phyloP scores from a whole-genome alignment of 1,140 invertebrate genomes.

The Trinorchestia longiramus region DNA sequence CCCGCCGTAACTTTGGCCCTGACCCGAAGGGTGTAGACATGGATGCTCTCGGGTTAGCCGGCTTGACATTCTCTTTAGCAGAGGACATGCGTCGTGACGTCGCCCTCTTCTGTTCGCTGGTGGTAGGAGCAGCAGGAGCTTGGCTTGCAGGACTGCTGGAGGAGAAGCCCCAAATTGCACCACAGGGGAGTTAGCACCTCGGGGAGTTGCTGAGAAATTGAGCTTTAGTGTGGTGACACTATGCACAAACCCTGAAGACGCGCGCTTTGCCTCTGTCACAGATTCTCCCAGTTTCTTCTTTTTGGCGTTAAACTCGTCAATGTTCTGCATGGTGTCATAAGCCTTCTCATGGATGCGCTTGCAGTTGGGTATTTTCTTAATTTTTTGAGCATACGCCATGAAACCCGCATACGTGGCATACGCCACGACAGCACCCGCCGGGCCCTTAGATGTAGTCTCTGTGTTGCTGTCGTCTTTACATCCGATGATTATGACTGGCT shows the following conservation, averaged over 20 bases:
- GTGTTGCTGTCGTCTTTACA: neutral
- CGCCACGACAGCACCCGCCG: too few relatives aligned
- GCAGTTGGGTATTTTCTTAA: conserved; percentile 29
- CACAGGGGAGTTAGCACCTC: neutral
- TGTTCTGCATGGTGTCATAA: conserved; percentile 19
- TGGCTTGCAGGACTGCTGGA: neutral
- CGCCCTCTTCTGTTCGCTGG: neutral
- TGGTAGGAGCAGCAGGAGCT: neutral
- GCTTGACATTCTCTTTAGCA: neutral
- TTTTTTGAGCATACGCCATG: conserved; percentile 29
- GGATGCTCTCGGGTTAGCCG: neutral
- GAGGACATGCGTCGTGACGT: neutral
- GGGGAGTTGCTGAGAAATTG: conserved; percentile 10
- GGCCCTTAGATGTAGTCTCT: neutral
- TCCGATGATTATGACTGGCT: conserved; percentile 15
- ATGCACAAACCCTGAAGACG: neutral
- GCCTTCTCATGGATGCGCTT: conserved; percentile 40
- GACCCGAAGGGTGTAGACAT: neutral
- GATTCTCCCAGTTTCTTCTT: neutral
- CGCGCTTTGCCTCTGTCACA: neutral
- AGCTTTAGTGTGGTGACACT: conserved; percentile 2
- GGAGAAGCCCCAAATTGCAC: neutral
- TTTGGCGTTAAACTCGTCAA: neutral
- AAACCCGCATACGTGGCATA: too few relatives aligned
- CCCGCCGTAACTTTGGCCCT: neutral